Percentiles rank a stretch among this genome's conserved stretches.
phyloP scores from a whole-genome alignment of 2,888 invertebrate genomes.

The Cephalotes varians region DNA sequence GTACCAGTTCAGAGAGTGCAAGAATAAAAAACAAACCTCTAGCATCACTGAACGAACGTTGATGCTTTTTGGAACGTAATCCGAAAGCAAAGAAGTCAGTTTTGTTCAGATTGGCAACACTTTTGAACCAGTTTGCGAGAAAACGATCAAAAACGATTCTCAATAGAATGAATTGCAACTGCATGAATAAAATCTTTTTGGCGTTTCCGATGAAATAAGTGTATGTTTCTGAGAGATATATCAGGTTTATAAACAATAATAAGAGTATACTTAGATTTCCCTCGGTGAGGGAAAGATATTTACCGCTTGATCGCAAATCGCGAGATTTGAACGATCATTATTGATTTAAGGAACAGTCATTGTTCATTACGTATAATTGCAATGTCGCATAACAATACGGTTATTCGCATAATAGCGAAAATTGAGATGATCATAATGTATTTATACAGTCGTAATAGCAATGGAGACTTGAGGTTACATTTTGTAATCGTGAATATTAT shows the following conservation, averaged over 20 bases:
- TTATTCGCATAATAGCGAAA: neutral
- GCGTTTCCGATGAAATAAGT: neutral
- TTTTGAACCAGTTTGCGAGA: conserved; percentile 54
- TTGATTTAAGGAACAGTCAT: neutral
- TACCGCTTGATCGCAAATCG: neutral
- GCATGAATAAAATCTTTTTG: neutral
- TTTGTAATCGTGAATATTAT: too few species aligned
- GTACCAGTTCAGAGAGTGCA: too few species aligned
- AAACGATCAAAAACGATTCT: neutral
- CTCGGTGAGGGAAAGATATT: neutral
- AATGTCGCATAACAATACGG: neutral
- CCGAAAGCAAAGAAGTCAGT: neutral
- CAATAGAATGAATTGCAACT: neutral
- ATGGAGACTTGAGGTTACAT: conserved; percentile 17
- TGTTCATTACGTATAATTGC: neutral
- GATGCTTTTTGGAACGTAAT: too few species aligned
- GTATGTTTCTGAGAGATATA: too few species aligned
- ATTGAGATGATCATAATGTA: neutral
- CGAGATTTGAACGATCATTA: neutral
- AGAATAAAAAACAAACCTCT: too few species aligned
- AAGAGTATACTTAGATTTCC: neutral
- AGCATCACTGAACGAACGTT: too few species aligned
- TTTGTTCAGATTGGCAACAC: conserved; percentile 51
- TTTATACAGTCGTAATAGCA: neutral
- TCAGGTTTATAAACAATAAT: neutral